Evolutionary conservation across 2,797 vertebrate genomes (phyloP).

Genomic region (Acrossocheilus wenchowensis): DNA sequence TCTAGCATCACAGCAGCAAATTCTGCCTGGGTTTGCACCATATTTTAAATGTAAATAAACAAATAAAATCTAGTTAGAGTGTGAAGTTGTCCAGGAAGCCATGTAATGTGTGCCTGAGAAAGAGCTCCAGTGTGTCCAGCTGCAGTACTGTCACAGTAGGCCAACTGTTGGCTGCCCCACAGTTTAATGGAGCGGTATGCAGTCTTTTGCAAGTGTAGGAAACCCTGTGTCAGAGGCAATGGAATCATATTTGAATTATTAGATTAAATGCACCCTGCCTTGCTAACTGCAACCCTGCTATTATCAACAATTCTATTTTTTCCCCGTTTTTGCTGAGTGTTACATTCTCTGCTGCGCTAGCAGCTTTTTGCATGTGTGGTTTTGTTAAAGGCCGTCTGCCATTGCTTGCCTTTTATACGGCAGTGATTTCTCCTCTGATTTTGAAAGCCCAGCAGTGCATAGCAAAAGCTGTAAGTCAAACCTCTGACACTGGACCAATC

Average conservation of each 20-base stretch:
- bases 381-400: constrained; percentile 11
- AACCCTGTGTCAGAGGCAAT: constrained; percentile 38
- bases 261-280: constrained; percentile 14
- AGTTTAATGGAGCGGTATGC: constrained; percentile 2
- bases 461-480: constrained; percentile 31
- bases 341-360: constrained; percentile 47
- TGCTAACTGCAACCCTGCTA: constrained; percentile 38
- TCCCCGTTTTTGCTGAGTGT: constrained; percentile 32
- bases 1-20: background rate
- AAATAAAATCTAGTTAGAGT: background rate
- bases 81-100: background rate
- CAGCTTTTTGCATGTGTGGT: constrained; percentile 49
- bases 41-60: background rate
- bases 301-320: constrained; percentile 31
- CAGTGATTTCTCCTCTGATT: constrained; percentile 19
- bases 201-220: constrained; percentile 31
- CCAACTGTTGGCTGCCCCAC: background rate
- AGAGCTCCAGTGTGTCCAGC: background rate
- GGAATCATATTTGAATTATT: constrained; percentile 49
- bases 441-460: constrained; percentile 17
- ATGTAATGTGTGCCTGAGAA: background rate
- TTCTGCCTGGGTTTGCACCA: background rate
- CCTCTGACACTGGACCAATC: constrained; percentile 5
- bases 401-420: constrained; percentile 2
- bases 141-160: background rate